Base-by-base conservation (phyloP, 2,113 vertebrate genomes). In the Nyctereutes procyonoides region DNA sequence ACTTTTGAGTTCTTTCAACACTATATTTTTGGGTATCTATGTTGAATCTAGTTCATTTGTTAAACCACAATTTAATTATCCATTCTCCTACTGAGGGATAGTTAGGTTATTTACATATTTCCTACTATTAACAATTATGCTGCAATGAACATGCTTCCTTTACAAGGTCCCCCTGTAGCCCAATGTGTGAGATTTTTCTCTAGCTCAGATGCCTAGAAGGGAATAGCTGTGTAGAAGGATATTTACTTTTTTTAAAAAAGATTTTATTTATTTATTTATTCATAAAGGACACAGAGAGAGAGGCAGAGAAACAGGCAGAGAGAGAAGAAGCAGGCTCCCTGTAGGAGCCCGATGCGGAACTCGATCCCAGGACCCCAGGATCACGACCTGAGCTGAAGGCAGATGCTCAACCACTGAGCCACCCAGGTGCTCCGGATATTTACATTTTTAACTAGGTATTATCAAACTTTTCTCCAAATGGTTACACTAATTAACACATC, bases 61-160 rank as follows among this genome's bases (percentile, higher is more conserved):
- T 82, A 96, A 94, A 84, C 13, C 17, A 76, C 11, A 53, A 22
- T 71, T 90, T 30, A 86, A 26, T 77, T 85, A 67, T 30, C 65
- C 48, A 63, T 88, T 96, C 48, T 95, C 30, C 74, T 63, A 35
- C 22, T n/a, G 11, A 97, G 48, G 65, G 73, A 93, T 4, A 69
- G 11, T 81, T 35, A 94, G 14, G 30, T 69, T 79, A 92, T 82
- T 96, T 65, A 32, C 2, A 74, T 71, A 83, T 67, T 56, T 16
- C 35, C 71, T 15, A 86, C 35, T 56, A 73, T 90, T 85, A 95
- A 22, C 63, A 79, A 83, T 62, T n/a, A 86, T 30, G 38, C 20
- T 82, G 32, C 32, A 86, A 38, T 63, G 38, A 88, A 55, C 32
- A 77, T 30, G 12, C 67, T 83, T 95, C 53, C 35, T 55, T 73